phyloP scores from a whole-genome alignment of 2,888 invertebrate species.

The Chymomyza fuscimana region DNA sequence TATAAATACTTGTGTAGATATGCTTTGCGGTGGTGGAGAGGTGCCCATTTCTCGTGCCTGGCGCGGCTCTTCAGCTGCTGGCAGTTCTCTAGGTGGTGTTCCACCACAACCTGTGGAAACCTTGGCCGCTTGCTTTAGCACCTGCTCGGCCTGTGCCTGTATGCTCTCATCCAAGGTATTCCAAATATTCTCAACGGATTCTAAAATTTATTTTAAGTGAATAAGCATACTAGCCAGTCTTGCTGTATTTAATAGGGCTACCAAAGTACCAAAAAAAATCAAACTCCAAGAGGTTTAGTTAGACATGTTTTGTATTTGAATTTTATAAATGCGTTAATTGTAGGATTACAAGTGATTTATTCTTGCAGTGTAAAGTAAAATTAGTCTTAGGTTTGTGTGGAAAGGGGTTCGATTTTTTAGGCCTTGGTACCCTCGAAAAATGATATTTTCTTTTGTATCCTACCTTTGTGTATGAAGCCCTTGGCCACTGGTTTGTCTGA shows the following conservation, averaged over 20 bases:
- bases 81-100: slow-evolving; percentile 83
- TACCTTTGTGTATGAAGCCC: slow-evolving; percentile 83
- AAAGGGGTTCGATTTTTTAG: slow-evolving; percentile 43
- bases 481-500: slow-evolving; percentile 76
- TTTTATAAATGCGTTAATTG: slow-evolving; percentile 69
- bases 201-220: slow-evolving; percentile 50
- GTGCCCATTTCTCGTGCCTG: slow-evolving; percentile 85
- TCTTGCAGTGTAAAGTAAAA: slow-evolving; percentile 34
- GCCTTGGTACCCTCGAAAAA: slow-evolving; percentile 87
- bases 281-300: slow-evolving; percentile 39
- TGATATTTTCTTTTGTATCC: slow-evolving; percentile 84
- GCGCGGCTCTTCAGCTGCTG: slow-evolving; percentile 54
- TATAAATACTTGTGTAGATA: slow-evolving; percentile 88
- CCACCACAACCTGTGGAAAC: slow-evolving; percentile 84
- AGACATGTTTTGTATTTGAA: slow-evolving; percentile 61
- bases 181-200: slow-evolving; percentile 78
- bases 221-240: slow-evolving; percentile 37
- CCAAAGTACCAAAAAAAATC: slow-evolving; percentile 56
- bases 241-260: slow-evolving; percentile 19
- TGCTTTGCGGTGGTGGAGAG: slow-evolving; percentile 92
- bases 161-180: slow-evolving; percentile 79
- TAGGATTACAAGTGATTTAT: slow-evolving; percentile 47
- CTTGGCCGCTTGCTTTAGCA: slow-evolving; percentile 67
- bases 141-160: slow-evolving; percentile 75
- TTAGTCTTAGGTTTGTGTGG: slow-evolving; percentile 41